Percentiles rank a stretch among this genome's conserved stretches.
phyloP scores from a whole-genome alignment of 2,888 invertebrate genomes.

The Limnephilus lunatus region DNA sequence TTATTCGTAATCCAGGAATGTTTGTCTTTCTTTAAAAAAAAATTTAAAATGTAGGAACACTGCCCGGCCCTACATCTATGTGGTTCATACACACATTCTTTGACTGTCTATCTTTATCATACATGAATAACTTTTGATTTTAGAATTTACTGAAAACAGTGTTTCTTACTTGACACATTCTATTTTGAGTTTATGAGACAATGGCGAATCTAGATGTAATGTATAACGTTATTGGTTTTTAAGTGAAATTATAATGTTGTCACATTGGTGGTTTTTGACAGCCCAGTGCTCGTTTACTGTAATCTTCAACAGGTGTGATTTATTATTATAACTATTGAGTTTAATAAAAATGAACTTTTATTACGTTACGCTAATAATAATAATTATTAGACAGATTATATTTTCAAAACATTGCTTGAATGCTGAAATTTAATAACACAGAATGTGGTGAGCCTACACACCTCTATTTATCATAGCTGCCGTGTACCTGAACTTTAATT shows the following conservation, averaged over 20 bases:
- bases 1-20: no score
- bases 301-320: neutral
- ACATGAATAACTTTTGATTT: no score
- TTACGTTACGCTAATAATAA: neutral
- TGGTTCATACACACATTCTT: no score
- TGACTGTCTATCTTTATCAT: no score
- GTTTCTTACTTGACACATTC: no score
- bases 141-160: no score
- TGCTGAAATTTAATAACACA: constrained; percentile 30
- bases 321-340: neutral
- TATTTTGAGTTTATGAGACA: no score
- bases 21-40: no score
- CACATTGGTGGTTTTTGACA: neutral
- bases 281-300: neutral
- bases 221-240: neutral
- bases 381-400: constrained; percentile 33
- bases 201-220: no score
- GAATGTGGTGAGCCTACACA: constrained; percentile 36
- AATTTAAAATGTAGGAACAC: no score
- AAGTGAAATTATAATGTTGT: neutral
- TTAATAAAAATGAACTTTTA: neutral
- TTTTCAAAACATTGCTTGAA: constrained; percentile 14
- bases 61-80: no score
- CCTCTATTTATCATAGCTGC: constrained; percentile 16
- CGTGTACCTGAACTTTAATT: constrained; percentile 13